phyloP scores from a whole-genome alignment of 1,140 invertebrate species.

The Drosophila elegans region DNA sequence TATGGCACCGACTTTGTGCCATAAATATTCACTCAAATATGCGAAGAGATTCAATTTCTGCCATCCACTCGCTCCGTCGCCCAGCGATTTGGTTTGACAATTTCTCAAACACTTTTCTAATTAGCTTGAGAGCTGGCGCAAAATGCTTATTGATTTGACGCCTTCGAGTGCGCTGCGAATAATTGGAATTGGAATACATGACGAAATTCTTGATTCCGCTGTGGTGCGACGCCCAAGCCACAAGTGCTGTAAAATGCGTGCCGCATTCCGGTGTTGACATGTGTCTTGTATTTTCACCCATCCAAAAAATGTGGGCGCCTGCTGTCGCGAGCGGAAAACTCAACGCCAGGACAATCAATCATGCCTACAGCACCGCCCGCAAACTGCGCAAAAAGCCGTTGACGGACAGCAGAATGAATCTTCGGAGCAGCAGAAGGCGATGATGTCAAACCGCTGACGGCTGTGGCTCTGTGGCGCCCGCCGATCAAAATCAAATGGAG shows the following conservation, averaged over 20 bases:
- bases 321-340: slow-evolving; percentile 51
- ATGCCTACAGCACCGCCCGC: slow-evolving; percentile 62
- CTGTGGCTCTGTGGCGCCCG: slow-evolving; percentile 1
- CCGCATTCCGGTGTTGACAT: slow-evolving; percentile 70
- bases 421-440: slow-evolving; percentile 22
- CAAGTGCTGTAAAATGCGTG: slow-evolving; percentile 62
- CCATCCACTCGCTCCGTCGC: not conserved
- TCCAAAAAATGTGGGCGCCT: slow-evolving; percentile 16
- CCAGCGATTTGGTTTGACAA: slow-evolving; percentile 10
- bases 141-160: slow-evolving; percentile 64
- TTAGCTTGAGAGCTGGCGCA: slow-evolving; percentile 57
- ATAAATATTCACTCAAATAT: slow-evolving; percentile 55
- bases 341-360: slow-evolving; percentile 71
- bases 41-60: slow-evolving; percentile 48
- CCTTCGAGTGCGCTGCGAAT: slow-evolving; percentile 36
- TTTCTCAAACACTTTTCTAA: slow-evolving; percentile 56
- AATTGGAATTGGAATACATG: slow-evolving; percentile 58
- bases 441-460: slow-evolving; percentile 39
- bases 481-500: slow-evolving; percentile 40
- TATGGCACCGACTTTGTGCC: slow-evolving; percentile 22
- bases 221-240: slow-evolving; percentile 14
- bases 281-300: slow-evolving; percentile 53
- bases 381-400: slow-evolving; percentile 61
- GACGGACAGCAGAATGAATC: slow-evolving; percentile 46
- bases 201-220: slow-evolving; percentile 1